Conservation (phyloP, 2,113 vertebrate genomes). For the Bufo bufo region DNA sequence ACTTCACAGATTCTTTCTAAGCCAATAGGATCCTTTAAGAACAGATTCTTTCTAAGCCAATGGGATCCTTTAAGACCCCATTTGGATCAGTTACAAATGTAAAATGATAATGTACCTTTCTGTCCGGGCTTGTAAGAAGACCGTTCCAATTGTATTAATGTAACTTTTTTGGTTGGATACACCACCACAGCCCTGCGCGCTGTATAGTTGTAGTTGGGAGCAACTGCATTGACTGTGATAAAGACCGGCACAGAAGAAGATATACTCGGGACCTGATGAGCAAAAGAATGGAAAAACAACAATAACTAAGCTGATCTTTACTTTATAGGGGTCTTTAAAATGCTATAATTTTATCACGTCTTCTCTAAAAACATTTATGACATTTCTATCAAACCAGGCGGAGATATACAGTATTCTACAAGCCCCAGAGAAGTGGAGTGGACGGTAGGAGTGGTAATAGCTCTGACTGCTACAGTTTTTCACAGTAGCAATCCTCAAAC, state of each 20-base stretch:
- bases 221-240: slow-evolving; percentile 59
- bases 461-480: no score
- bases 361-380: no score
- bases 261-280: slow-evolving; percentile 54
- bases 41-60: no score
- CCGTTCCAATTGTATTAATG: slow-evolving; percentile 60
- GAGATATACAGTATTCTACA: no score
- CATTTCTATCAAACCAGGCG: no score
- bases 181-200: slow-evolving; percentile 61
- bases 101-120: slow-evolving; percentile 52
- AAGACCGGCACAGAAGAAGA: slow-evolving; percentile 56
- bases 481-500: no score
- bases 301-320: neutral
- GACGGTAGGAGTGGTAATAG: no score
- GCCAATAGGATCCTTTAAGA: no score
- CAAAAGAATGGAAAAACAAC: no score
- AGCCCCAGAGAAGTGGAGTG: no score
- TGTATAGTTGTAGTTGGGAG: slow-evolving; percentile 45
- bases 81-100: neutral
- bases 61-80: no score
- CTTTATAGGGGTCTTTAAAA: neutral
- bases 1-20: no score
- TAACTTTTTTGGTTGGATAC: slow-evolving; percentile 22
- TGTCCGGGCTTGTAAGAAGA: slow-evolving; percentile 60
- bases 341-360: neutral